Evolutionary conservation across 1,140 invertebrate genomes (phyloP).

Genomic region (Lutraria rhynchaena): DNA sequence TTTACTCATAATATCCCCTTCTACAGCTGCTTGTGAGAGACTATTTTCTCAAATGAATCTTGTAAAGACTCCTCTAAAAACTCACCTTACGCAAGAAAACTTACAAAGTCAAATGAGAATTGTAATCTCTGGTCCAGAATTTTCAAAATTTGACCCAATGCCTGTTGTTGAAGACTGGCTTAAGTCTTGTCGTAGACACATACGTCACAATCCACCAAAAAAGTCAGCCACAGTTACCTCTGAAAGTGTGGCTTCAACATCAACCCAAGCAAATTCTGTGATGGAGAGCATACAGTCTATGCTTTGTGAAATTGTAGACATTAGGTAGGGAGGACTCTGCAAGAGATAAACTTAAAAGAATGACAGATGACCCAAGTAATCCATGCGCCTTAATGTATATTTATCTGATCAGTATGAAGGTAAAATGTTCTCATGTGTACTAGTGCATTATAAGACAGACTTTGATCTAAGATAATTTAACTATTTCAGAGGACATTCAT

Average conservation of each 20-base stretch:
- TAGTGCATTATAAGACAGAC: no score
- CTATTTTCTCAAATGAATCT: conserved; percentile 28
- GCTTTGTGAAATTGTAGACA: background rate
- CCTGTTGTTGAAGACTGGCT: background rate
- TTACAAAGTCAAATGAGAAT: conserved; percentile 1
- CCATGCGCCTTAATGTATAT: no score
- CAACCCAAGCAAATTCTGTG: background rate
- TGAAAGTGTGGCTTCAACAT: background rate
- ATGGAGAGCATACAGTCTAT: conserved; percentile 2
- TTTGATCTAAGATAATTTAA: no score
- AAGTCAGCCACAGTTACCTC: background rate
- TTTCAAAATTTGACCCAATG: conserved; percentile 3
- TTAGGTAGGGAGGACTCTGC: no score
- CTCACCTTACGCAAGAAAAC: background rate
- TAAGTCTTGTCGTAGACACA: background rate
- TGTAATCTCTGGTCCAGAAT: background rate
- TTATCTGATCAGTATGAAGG: no score
- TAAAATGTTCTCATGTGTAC: no score
- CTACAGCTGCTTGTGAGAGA: conserved; percentile 19
- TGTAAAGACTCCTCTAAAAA: conserved; percentile 2
- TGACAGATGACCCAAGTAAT: no score
- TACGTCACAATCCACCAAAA: background rate
- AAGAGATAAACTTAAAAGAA: no score
- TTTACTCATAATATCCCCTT: no score
- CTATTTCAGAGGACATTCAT: no score